Base-by-base conservation (phyloP, 2,888 invertebrate species). In the Julus scandinavius region DNA sequence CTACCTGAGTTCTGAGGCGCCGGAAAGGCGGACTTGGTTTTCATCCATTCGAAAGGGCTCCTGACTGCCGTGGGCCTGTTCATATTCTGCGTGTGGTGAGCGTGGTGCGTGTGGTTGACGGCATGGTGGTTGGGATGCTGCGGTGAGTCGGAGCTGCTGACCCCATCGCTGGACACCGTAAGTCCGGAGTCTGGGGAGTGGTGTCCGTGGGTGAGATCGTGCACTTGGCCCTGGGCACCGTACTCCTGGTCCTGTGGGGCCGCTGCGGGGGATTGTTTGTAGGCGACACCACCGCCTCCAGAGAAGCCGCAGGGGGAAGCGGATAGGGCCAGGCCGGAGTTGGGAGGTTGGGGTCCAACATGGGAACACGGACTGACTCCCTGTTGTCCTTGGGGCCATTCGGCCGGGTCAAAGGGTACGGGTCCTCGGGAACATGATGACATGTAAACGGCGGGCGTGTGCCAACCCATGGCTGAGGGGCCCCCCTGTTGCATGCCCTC, bases 41-140 rank as follows among this genome's bases (percentile, higher is more conserved):
- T 97, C 95, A 98, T 97, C 97, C 97, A 98, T 91, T 97, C 97
- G 92, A 95, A 97, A 0, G 97, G 96, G 90, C 96, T 96, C 84
- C 96, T 94, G 38, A 95, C 95, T 49, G 96, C 95, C 72, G 95
- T 94, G 85, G 96, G 95, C 91, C 95, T 94, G 63, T 89, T 87
- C 15, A 87, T 17, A 38, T 84, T n/a, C 86, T 87, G 88, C 50
- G 89, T 87, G 58, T 91, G 89, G 92, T 85, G 90, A 89, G 90
- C 93, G 92, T 15, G 92, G 91, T 87, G 92, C 38, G 85, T 89
- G 38, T 89, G 54, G 90, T 91, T 91, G 92, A 92, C 94, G 92
- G 92, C 94, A 93, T 93, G 93, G 72, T 92, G 88, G 13, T n/a
- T 40, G 85, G 72, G 20, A 7, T 90, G 92, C 90, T 89, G 93